A percentile compares a stretch with the other conserved stretches of the same genome.
phyloP scores from a whole-genome alignment of 92 coral and sea anemone genomes.

The Palythoa caribaeorum region DNA sequence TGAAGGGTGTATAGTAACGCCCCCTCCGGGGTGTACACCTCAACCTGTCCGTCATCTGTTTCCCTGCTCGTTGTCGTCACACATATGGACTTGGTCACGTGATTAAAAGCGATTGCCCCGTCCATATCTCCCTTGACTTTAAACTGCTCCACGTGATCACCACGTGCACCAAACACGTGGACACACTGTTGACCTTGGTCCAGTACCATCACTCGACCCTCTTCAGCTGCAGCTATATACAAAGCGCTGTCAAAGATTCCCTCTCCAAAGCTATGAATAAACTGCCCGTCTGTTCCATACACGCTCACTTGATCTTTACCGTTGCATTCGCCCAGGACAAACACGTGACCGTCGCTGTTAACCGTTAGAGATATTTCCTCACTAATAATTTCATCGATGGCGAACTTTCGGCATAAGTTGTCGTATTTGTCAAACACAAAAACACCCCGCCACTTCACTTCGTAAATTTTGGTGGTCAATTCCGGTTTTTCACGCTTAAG shows the following conservation, averaged over 20 bases:
- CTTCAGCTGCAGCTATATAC: constrained; percentile 27
- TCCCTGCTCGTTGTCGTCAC: constrained; percentile 37
- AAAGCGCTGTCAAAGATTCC: constrained; percentile 31
- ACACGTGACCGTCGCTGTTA: constrained; percentile 42
- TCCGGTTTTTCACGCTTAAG: constrained; percentile 13
- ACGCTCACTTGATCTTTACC: constrained; percentile 43
- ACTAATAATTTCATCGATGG: constrained; percentile 28
- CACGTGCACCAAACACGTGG: constrained; percentile 39
- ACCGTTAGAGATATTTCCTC: constrained; percentile 33
- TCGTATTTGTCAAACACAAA: constrained; percentile 31
- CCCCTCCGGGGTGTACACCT: constrained; percentile 27
- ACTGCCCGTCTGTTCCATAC: constrained; percentile 17
- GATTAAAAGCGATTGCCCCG: constrained; percentile 24
- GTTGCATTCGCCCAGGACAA: constrained; percentile 43
- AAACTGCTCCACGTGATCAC: constrained; percentile 35
- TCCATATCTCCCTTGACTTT: constrained; percentile 37
- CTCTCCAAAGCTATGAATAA: constrained; percentile 26
- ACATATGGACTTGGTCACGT: background rate
- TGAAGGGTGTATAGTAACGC: constrained; percentile 15
- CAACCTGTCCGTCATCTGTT: constrained; percentile 42
- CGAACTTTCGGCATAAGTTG: constrained; percentile 13
- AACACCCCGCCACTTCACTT: constrained; percentile 33
- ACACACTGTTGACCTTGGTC: constrained; percentile 44
- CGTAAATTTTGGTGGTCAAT: background rate
- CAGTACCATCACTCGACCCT: constrained; percentile 42